A percentile compares a stretch with the other conserved stretches of the same genome.
phyloP scores from a whole-genome alignment of 2,113 vertebrate genomes.

The Cathartes aura region DNA sequence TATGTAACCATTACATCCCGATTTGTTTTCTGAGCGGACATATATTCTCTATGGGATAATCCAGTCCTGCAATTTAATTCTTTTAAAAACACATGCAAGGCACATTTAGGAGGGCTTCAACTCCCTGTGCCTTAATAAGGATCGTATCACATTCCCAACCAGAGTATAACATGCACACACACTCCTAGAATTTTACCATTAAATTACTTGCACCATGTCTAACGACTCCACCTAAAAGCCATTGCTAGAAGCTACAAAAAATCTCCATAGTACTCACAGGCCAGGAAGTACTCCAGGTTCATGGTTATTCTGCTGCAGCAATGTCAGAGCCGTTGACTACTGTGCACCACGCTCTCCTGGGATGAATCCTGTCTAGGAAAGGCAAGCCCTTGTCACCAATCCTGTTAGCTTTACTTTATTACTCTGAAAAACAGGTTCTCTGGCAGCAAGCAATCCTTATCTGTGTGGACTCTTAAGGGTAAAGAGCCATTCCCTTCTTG shows the following conservation, averaged over 20 bases:
- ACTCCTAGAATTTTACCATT: background rate
- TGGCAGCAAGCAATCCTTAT: background rate
- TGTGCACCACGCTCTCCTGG: background rate
- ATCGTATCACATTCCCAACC: background rate
- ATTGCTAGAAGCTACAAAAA: background rate
- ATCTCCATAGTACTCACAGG: background rate
- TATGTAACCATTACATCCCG: background rate
- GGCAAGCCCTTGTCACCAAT: background rate
- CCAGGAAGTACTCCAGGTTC: background rate
- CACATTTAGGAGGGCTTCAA: constrained; percentile 16
- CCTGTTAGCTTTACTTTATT: constrained; percentile 3
- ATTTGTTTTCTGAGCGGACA: background rate
- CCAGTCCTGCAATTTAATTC: background rate
- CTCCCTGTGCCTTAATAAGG: background rate
- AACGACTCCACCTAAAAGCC: background rate
- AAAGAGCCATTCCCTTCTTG: constrained; percentile 19
- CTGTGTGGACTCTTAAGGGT: background rate
- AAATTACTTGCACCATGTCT: background rate
- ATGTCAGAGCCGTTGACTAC: background rate
- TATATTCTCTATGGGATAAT: background rate
- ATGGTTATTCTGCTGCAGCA: background rate
- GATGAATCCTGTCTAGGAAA: background rate
- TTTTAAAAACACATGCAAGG: constrained; percentile 12
- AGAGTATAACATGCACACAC: background rate
- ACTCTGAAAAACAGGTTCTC: constrained; percentile 1